Base-by-base conservation (phyloP, 2,797 vertebrate genomes). In the Todus mexicanus region DNA sequence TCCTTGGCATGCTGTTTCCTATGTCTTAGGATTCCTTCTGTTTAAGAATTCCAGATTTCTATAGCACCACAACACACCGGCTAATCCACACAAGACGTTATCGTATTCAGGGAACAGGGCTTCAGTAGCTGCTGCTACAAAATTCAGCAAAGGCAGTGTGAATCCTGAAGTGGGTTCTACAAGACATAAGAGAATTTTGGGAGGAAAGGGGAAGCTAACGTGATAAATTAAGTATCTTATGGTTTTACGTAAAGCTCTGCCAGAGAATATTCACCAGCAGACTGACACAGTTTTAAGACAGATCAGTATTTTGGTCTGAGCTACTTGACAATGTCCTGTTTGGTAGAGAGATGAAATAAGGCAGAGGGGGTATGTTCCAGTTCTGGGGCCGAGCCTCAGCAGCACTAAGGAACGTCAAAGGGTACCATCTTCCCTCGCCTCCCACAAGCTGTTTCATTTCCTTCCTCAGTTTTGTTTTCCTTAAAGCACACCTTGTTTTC, bases 371-470 rank as follows among this genome's bases (percentile, higher is more conserved):
- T 83, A 37, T 87, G 94, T 91, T 95, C 93, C 95, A 95, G 94
- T 95, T 87, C 94, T 92, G 92, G 96, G 95, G 89, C 96, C 51
- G 87, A 96, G 89, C 95, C 96, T 94, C 94, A 88, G 92, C 89
- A 94, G 87, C 91, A 95, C 93, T 78, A 84, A 91, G 81, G 84
- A 93, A 93, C 64, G 21, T 59, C 84, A 77, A 66, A 89, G 75
- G 51, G 73, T 50, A 38, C 78, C 48, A 38, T 59, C 84, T 91
- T 85, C 90, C 90, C 92, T 86, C 81, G 92, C 92, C 81, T 66
- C 87, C 33, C 87, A 90, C 77, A 69, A 89, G 92, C 86, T 96
- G 91, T 96, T 96, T 97, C 91, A 88, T 96, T 97, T 98, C 97
- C 90, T 95, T 89, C 85, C 89, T 96, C 92, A 87, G 90, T 92